Base-by-base conservation (phyloP, 1,140 invertebrate species). In the Drosophila tristis region DNA sequence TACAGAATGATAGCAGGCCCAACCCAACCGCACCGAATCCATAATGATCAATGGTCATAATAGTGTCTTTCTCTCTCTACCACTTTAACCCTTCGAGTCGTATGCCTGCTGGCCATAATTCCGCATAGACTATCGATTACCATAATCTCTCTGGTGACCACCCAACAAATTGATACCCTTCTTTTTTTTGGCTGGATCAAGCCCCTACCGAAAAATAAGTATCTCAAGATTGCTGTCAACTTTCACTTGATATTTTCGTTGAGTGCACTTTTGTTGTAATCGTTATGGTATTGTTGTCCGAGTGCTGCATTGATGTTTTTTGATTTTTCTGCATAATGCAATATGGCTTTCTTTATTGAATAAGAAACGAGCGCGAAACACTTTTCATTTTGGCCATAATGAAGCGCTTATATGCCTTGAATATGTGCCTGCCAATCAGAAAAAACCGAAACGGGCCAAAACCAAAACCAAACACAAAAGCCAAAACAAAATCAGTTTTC, bases 361-460 rank as follows among this genome's bases (percentile, higher is more conserved):
- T 67, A 61, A 58, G 71, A 76, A 66, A 63, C 57, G 53, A 73
- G 56, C 50, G 65, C 47, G 31, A 55, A 61, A 61, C 80, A 82
- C 80, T 82, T 84, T 84, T 84, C 74, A 84, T 75, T 84, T 84
- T 75, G 65, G 35, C 58, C 74, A 84, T 84, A 79, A 84, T 76
- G 80, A 84, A 76, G 75, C 62, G 80, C 75, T 64, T 84, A 75
- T 84, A 84, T 71, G 74, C 78, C 68, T 67, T 35, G 60, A 49
- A 57, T 54, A 74, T 65, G 61, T 65, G 62, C 60, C 64, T 75
- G 72, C 72, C 72, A 75, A 76, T 75, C 73, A 78, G 50, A 59
- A 16, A 57, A 7, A 31, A 20, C 20, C 20, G 20, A 55, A 71
- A 63, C 54, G 51, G 56, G 54, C 5, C 51, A 44, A 25, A 43